Conservation (phyloP, 30 jellyfish, hydroid and myxozoan genomes). For the Cassiopea xamachana region DNA sequence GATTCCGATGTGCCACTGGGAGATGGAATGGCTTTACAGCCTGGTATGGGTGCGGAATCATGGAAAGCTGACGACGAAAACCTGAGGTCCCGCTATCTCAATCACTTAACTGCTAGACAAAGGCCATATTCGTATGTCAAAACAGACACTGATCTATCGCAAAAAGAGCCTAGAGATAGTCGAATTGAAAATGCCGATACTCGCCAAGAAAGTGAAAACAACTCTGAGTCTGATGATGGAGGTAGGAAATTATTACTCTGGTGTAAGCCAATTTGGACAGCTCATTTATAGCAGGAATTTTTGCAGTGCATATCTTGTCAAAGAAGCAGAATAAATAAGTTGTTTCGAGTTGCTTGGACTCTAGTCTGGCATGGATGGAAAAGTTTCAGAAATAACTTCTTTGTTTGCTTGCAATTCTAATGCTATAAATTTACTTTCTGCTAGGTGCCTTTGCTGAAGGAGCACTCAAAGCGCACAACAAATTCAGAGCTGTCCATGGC, state of each 20-base stretch:
- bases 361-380: no score
- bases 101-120: not conserved
- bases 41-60: slow-evolving; percentile 4
- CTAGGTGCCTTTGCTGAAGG: slow-evolving; percentile 63
- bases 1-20: slow-evolving; percentile 26
- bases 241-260: not conserved
- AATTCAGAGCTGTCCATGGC: slow-evolving; percentile 84
- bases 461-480: slow-evolving; percentile 84
- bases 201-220: not conserved
- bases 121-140: not conserved
- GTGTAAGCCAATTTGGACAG: not conserved
- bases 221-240: not conserved
- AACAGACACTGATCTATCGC: not conserved
- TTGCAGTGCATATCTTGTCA: no score
- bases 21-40: slow-evolving; percentile 27
- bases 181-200: not conserved
- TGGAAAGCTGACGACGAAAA: slow-evolving; percentile 38
- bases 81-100: not conserved
- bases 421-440: not conserved
- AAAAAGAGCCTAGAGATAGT: not conserved
- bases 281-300: not conserved
- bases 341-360: no score
- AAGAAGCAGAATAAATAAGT: no score
- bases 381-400: no score
- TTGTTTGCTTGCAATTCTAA: no score